Evolutionary conservation across 37 sponge, comb jelly and placozoan genomes (phyloP).

Genomic region (Theonella swinhoei): DNA sequence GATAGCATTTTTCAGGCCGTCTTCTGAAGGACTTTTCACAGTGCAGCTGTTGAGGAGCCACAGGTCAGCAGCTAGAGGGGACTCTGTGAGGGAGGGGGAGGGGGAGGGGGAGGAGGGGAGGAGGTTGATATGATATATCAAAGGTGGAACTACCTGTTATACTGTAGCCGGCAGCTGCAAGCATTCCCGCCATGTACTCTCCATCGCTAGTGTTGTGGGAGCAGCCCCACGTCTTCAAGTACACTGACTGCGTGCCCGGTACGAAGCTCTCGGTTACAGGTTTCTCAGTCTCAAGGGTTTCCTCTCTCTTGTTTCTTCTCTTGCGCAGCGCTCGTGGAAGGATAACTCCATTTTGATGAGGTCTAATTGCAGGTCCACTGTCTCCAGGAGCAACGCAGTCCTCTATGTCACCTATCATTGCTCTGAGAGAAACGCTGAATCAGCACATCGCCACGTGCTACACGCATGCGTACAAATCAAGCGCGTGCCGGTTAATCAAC

Average conservation of each 20-base stretch:
- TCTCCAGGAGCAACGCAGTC: neutral
- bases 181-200: slow-evolving; percentile 97
- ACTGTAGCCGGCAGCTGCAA: slow-evolving; percentile 80
- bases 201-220: slow-evolving; percentile 97
- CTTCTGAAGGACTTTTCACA: slow-evolving; percentile 95
- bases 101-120: neutral
- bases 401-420: neutral
- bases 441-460: neutral
- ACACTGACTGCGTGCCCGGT: slow-evolving; percentile 77
- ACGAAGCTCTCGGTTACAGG: slow-evolving; percentile 61
- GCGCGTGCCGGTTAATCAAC: no score
- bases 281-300: neutral
- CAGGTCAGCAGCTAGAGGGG: slow-evolving; percentile 78
- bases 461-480: neutral
- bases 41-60: slow-evolving; percentile 99
- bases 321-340: slow-evolving; percentile 51
- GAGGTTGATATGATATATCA: neutral
- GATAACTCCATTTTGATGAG: neutral
- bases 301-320: neutral
- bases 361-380: neutral
- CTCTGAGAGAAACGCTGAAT: no score
- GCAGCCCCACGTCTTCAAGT: slow-evolving; percentile 97
- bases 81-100: slow-evolving; percentile 41
- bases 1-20: slow-evolving; percentile 81
- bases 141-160: slow-evolving; percentile 87